Percentiles rank a stretch among this genome's conserved stretches.
Evolutionary conservation across 1,140 invertebrate genomes (phyloP).

Genomic region (Phocides pigmalion): DNA sequence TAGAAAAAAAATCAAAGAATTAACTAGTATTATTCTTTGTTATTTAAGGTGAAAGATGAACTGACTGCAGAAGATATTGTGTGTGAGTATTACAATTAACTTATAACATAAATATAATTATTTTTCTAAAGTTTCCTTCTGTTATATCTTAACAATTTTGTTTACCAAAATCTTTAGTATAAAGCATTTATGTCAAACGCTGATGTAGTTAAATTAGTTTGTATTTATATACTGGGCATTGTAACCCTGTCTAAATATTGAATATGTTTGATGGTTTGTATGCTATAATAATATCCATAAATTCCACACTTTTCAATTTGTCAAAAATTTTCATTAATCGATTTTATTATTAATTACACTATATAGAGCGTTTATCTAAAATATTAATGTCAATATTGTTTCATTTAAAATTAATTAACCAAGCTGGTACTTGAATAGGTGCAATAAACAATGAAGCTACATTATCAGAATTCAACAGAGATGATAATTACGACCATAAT

Average conservation of each 20-base stretch:
- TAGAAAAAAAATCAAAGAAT: neutral
- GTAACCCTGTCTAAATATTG: too few species aligned
- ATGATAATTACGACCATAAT: conserved; percentile 42
- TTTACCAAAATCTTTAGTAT: too few species aligned
- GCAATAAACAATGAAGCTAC: conserved; percentile 53
- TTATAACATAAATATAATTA: conserved; percentile 4
- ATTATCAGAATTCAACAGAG: conserved; percentile 44
- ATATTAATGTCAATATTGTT: neutral
- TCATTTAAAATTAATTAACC: conserved; percentile 8
- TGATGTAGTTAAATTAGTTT: too few species aligned
- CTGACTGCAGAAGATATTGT: conserved; percentile 60
- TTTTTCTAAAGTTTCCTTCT: too few species aligned
- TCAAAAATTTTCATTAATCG: too few species aligned
- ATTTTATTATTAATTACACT: too few species aligned
- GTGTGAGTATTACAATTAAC: conserved; percentile 53
- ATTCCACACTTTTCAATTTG: too few species aligned
- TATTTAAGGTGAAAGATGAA: conserved; percentile 71
- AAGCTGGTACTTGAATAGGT: conserved; percentile 44
- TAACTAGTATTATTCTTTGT: conserved; percentile 3
- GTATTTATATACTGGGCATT: too few species aligned
- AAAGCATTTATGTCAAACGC: too few species aligned
- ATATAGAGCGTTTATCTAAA: neutral
- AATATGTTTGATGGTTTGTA: too few species aligned
- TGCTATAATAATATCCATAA: too few species aligned
- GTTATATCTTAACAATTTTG: too few species aligned